Evolutionary conservation across 2,797 vertebrate genomes (phyloP), one percentile per base, ranked within the genome.

Genomic region (Psittacula derbiana): DNA sequence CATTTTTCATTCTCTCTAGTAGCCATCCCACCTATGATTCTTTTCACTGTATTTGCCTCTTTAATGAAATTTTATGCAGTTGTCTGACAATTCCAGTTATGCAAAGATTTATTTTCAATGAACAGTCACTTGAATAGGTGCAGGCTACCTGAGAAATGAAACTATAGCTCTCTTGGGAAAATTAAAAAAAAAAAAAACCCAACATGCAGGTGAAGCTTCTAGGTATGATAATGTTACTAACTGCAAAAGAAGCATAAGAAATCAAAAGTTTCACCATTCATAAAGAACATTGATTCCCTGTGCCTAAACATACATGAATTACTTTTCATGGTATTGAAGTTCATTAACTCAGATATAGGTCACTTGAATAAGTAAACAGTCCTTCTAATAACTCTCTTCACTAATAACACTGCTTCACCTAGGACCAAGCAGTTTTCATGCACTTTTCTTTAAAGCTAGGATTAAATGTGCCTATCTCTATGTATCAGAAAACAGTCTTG

Each of bases 31-130:
- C 30, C 76, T 88, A 47, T 69, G 73, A 92, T 81, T 52, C 53
- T 92, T 80, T 79, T 72, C 66, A 62, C 36, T 88, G 8, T n/a
- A 58, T 75, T 91, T 81, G 36, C 73, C 82, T 79, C 38, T 75
- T 86, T 94, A 79, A 72, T 55, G 43, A 90, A 80, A 86, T 91
- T 96, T 88, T 90, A 81, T 30, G 53, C 40, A 62, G 36, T 36
- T 92, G 50, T 36, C 75, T 95, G 80, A 88, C 40, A 86, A 47
- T 61, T 88, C 17, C 7, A 28, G n/a, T 81, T 92, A 86, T 71
- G 49, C 73, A 84, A 86, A 40, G 65, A 81, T 79, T 92, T 81
- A 27, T 66, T 88, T 94, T 75, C 69, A 89, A 58, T 69, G 52
- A 88, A 46, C 13, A 53, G 62, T 50, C 49, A 55, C 62, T 62